phyloP scores from a whole-genome alignment of 2,113 vertebrate genomes.

The Sebastes fasciatus region DNA sequence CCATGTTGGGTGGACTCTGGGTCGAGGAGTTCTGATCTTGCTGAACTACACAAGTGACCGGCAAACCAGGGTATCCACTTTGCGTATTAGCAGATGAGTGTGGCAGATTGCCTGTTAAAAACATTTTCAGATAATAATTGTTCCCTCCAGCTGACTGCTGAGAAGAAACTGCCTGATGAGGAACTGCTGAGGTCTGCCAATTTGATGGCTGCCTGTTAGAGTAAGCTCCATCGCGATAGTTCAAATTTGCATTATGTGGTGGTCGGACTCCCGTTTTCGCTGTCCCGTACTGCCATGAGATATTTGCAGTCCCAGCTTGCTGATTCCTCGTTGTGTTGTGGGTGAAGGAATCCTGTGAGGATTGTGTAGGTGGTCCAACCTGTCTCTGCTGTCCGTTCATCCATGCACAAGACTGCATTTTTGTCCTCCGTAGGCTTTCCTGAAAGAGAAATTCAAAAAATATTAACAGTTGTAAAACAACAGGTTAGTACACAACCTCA shows the following conservation, averaged over 20 bases:
- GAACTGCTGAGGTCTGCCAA: neutral
- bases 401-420: constrained; percentile 46
- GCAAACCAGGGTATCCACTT: neutral
- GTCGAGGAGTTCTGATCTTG: neutral
- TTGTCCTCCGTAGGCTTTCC: constrained; percentile 5
- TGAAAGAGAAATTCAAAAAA: constrained; percentile 42
- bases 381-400: constrained; percentile 22
- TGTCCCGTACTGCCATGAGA: neutral
- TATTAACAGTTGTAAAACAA: neutral
- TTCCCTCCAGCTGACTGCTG: neutral
- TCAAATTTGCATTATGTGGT: neutral
- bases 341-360: neutral
- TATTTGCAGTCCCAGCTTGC: constrained; percentile 18
- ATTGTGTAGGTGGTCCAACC: neutral
- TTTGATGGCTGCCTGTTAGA: neutral
- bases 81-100: neutral
- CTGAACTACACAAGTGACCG: neutral
- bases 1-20: neutral
- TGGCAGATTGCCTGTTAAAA: neutral
- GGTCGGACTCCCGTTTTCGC: neutral
- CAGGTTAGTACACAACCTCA: neutral
- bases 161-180: constrained; percentile 2
- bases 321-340: neutral
- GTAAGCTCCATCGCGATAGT: neutral
- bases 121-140: rapidly evolving